Evolutionary conservation across 2,113 vertebrate species (phyloP).

Genomic region (Oncorhynchus gorbuscha): DNA sequence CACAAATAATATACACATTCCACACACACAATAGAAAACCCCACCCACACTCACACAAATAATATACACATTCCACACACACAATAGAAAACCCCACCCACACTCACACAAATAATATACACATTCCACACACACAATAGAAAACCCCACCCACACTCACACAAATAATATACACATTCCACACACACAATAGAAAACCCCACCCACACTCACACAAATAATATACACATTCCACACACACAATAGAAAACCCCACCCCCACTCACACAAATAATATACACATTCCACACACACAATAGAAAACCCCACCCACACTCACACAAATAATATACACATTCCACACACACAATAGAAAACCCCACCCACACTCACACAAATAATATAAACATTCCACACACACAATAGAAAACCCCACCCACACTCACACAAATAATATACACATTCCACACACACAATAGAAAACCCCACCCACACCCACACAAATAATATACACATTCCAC

Average conservation of each 20-base stretch:
- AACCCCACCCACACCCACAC: neutral
- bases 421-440: neutral
- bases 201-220: neutral
- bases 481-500: slow-evolving; percentile 2
- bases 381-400: slow-evolving; percentile 6
- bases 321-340: slow-evolving; percentile 1
- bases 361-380: neutral
- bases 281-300: slow-evolving; percentile 1
- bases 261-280: neutral
- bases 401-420: neutral
- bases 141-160: neutral
- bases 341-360: neutral
- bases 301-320: neutral
- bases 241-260: neutral
- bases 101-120: neutral
- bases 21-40: neutral
- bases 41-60: neutral
- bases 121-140: neutral
- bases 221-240: slow-evolving; percentile 9
- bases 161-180: neutral
- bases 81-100: neutral
- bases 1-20: neutral
- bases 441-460: neutral
- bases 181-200: neutral
- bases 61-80: slow-evolving; percentile 3